Evolutionary conservation across 1,140 invertebrate genomes (phyloP), one percentile per base, ranked within the genome.

Genomic region (Eufriesea mexicana): DNA sequence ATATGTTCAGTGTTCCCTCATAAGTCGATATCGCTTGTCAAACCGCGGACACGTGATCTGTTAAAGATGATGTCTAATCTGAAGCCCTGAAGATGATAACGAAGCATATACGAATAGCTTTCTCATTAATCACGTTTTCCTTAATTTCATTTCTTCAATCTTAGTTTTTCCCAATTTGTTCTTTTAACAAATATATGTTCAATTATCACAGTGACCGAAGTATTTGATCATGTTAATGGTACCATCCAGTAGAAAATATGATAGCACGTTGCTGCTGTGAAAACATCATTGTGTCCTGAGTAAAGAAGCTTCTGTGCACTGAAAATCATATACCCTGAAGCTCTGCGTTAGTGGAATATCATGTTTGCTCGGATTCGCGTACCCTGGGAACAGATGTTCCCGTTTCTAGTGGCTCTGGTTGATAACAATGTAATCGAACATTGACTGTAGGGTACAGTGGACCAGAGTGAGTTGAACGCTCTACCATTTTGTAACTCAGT

Each of bases 21-120:
- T 61, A 35, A 28, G 68, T 79, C 67, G 77, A 79, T 79, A 73
- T 61, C 66, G 68, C 67, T 74, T 54, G 51, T 66, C 59, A 25
- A 74, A 74, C 9, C 6, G 23, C n/a, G 23, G 42, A 49, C 76
- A 47, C 66, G 51, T 14, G 54, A 71, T 79, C 67, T 61, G 42
- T 23, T 7, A 20, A 59, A 76, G 25, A 51, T 35, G 47, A 54
- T 18, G 45, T 49, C 9, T 25, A 75, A 54, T 28, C 51, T 45
- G 25, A 9, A 62, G 35, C 12, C 20, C 12, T 67, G 10, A 14
- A 12, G 64, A 45, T 45, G 45, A 68, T 68, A 68, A 47, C 42
- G 14, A 45, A 67, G 8, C 62, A 2, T 45, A n/a, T n/a, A 67
- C 12, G 14, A 45, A 9, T 28, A 20, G 9, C 28, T 64, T 64